Evolutionary conservation across 1,140 invertebrate species (phyloP), one percentile per base, ranked within the genome.

Genomic region (Apis florea): DNA sequence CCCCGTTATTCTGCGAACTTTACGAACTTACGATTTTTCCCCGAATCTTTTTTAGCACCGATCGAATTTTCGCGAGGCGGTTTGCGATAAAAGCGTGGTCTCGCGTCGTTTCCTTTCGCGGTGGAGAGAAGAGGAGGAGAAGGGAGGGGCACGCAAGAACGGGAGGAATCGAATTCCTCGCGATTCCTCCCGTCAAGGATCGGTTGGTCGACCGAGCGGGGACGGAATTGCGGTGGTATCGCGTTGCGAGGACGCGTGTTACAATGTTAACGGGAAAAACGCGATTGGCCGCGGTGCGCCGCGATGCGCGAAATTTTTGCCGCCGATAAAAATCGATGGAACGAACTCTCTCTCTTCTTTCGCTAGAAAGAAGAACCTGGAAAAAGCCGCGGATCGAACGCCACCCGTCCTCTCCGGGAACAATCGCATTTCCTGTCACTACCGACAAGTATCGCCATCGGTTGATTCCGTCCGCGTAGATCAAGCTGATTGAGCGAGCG

Each of bases 61-160:
- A n/a, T n/a, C n/a, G n/a, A n/a, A n/a, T n/a, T n/a, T n/a, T n/a
- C n/a, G n/a, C n/a, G n/a, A n/a, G n/a, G n/a, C n/a, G n/a, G n/a
- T n/a, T n/a, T 58, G 79, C 85, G 77, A 87, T 87, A 88, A 88
- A 87, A 82, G 76, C 71, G 76, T 85, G n/a, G n/a, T 31, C 71
- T 87, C 85, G 85, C 85, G 83, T 72, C 79, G 59, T 85, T 88
- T 85, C 83, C 79, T 84, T 75, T 86, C 75, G 86, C 58, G 85
- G 79, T 66, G 79, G 24, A 53, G 13, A 10, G 26, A 5, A 58
- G 70, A 73, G 56, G 70, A n/a, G 8, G 24, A 17, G 15, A 10
- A 31, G 31, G 31, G 31, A 3, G 31, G 69, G 19, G 21, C 21
- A 31, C 11, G 54, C 71, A 81, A 75, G 72, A 82, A 70, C 67